phyloP scores from a whole-genome alignment of 2,797 vertebrate species.

The Anas capensis region DNA sequence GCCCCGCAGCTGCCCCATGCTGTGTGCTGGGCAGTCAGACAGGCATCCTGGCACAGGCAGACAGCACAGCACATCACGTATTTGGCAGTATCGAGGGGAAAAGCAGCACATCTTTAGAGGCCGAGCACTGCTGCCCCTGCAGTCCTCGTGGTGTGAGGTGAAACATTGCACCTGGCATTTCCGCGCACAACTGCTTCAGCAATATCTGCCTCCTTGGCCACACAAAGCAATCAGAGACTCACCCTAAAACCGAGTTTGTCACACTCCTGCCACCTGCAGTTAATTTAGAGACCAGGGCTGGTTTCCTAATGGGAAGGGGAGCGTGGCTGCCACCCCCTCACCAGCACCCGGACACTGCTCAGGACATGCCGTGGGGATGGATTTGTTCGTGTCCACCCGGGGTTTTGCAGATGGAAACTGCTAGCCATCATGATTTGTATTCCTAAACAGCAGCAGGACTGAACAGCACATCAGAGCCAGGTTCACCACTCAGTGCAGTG shows the following conservation, averaged over 20 bases:
- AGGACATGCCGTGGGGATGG: background rate
- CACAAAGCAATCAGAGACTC: background rate
- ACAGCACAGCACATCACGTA: rapidly evolving
- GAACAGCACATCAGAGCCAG: background rate
- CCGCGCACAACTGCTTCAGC: background rate
- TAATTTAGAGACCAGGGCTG: background rate
- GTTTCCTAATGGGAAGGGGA: background rate
- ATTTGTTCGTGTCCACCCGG: background rate
- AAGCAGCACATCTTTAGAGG: background rate
- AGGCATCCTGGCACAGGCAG: background rate
- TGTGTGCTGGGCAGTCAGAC: background rate
- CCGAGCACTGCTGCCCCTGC: too few relatives aligned
- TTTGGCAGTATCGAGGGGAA: background rate
- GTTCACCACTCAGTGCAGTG: background rate
- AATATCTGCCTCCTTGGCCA: background rate
- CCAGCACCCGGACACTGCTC: background rate
- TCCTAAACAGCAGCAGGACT: background rate
- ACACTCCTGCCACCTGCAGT: background rate
- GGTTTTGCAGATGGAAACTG: background rate
- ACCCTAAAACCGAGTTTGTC: background rate
- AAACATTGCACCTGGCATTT: background rate
- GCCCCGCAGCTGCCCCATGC: background rate
- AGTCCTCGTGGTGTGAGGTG: background rate
- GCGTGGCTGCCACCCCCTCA: background rate
- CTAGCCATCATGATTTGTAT: background rate